Percentiles rank a stretch among this genome's conserved stretches.
Evolutionary conservation across 2,797 vertebrate species (phyloP).

Genomic region (Rhynchonycteris naso): DNA sequence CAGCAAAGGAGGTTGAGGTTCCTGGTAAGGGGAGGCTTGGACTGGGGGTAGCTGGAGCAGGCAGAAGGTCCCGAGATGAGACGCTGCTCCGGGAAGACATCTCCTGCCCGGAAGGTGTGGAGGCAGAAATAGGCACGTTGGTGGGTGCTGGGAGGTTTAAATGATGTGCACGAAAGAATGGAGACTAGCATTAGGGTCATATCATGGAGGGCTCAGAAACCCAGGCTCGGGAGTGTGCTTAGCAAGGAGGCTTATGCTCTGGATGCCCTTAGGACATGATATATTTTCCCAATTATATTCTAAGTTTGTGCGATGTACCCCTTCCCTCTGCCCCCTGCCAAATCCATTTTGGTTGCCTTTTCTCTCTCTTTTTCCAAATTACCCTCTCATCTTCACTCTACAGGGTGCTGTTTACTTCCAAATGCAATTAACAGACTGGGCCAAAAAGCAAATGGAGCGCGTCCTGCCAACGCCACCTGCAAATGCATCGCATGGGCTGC

Average conservation of each 20-base stretch:
- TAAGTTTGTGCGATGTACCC: background rate
- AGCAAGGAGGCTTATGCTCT: background rate
- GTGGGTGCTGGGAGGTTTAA: background rate
- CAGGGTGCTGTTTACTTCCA: conserved; percentile 68
- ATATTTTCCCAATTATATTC: background rate
- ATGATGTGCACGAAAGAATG: background rate
- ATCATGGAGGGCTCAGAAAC: background rate
- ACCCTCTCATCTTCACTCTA: conserved; percentile 43
- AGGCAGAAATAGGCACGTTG: background rate
- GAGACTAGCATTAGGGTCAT: background rate
- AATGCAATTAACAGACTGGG: conserved; percentile 64
- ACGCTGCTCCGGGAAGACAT: background rate
- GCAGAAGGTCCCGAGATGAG: background rate
- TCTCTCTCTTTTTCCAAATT: conserved; percentile 60
- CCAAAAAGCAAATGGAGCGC: conserved; percentile 74
- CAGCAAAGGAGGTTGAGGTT: background rate
- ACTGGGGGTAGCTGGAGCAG: background rate
- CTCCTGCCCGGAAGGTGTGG: background rate
- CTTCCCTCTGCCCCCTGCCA: fast-evolving
- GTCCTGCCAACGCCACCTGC: conserved; percentile 73
- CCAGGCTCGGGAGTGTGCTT: background rate
- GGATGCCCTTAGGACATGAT: background rate
- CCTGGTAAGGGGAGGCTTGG: background rate
- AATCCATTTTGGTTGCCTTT: background rate
- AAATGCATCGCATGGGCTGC: conserved; percentile 52